Evolutionary conservation across 2,888 invertebrate genomes (phyloP).

Genomic region (Agrilus biguttatus): DNA sequence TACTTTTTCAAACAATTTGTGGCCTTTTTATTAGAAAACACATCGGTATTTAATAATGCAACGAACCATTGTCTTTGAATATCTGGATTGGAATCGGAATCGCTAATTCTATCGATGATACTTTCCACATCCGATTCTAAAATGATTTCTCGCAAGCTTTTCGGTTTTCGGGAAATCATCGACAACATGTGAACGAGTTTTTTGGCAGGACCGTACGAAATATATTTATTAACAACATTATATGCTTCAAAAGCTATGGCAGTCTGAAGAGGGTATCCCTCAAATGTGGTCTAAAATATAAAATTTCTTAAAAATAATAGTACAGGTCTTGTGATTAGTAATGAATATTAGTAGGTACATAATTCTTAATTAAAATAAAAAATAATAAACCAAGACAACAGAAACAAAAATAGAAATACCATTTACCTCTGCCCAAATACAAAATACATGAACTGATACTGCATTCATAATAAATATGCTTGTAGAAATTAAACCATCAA

Average conservation of each 20-base stretch:
- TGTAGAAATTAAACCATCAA: conserved; percentile 15
- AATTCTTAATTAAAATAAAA: too few relatives aligned
- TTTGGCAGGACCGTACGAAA: conserved; percentile 18
- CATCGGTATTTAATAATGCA: conserved; percentile 18
- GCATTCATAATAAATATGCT: conserved; percentile 16
- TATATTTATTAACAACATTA: conserved; percentile 19
- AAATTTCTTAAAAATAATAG: neutral
- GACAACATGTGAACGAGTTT: conserved; percentile 20
- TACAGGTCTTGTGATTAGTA: neutral
- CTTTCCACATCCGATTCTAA: conserved; percentile 17
- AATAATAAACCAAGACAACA: neutral
- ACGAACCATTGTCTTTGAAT: conserved; percentile 23
- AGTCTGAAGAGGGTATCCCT: conserved; percentile 19
- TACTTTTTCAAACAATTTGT: conserved; percentile 18
- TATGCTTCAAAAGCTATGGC: conserved; percentile 21
- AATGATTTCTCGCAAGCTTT: conserved; percentile 22
- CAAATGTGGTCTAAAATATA: neutral
- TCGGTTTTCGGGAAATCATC: conserved; percentile 23
- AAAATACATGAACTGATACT: conserved; percentile 23
- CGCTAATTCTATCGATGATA: conserved; percentile 21
- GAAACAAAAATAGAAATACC: neutral
- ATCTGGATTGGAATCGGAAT: conserved; percentile 14
- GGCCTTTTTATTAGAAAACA: conserved; percentile 17
- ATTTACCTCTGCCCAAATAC: conserved; percentile 26
- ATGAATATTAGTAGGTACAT: too few relatives aligned